Evolutionary conservation across 2,888 invertebrate species (phyloP), one percentile per base, ranked within the genome.

Genomic region (Caenorhabditis sinica): DNA sequence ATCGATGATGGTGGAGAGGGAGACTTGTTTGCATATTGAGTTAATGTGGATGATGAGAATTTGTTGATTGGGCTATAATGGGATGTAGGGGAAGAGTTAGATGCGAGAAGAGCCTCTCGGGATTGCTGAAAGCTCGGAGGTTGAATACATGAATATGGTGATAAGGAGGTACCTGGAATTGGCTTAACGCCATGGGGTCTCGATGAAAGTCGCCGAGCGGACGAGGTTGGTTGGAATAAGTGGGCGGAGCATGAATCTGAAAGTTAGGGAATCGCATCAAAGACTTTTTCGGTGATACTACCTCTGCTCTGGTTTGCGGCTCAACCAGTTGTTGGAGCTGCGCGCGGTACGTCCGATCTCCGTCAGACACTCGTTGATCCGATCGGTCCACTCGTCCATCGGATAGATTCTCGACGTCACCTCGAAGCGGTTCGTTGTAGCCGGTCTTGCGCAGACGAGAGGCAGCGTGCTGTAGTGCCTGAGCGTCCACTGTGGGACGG

Each of bases 361-460:
- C 87, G 87, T 89, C 87, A 92, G 87, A 30, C 90, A 89, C 33
- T 83, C 86, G 89, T 89, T 91, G 87, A 92, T 88, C 71, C 91
- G 88, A 53, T 92, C 91, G 76, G 89, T 88, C 90, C 90, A 91
- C 63, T 88, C 88, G 83, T 83, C 86, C 87, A 89, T 89, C 82
- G 87, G 86, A 80, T 85, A 86, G 69, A 86, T 82, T 81, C 85
- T 71, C 72, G 85, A 85, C 33, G 85, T 85, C 76, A 87, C 87
- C 69, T 90, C 88, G 89, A 72, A 89, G 45, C 89, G 84, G 83
- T 89, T 90, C 87, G 88, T 89, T 88, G 92, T 92, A 84, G 89
- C 89, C 89, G 92, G 92, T 92, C 92, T 91, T 91, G 87, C 92
- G 92, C 89, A 92, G 86, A 87, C 92, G 88, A 90, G 90, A 87